These are phyloP conservation scores for Blastobasis lacticolella DNA, from an alignment of 2,888 invertebrate species.

Conservation along the genomic window DNA sequence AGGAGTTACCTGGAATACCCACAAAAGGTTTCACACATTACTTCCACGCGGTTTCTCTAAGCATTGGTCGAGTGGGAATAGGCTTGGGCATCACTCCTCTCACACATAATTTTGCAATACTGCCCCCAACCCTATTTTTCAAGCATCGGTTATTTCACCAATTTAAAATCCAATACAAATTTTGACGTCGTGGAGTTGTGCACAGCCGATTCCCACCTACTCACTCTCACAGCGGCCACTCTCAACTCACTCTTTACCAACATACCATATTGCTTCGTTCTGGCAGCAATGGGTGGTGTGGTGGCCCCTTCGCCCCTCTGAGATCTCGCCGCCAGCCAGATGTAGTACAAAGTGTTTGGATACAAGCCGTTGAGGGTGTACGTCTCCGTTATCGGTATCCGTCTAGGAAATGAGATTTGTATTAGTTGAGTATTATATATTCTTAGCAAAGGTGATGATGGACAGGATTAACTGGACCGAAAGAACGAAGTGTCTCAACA, in stretches of 20 bases:
- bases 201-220: slow-evolving; percentile 17
- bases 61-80: slow-evolving; percentile 29
- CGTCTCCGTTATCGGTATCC: slow-evolving; percentile 86
- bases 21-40: slow-evolving; percentile 38
- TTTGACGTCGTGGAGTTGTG: too few species aligned
- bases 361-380: slow-evolving; percentile 93
- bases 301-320: slow-evolving; percentile 96
- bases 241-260: slow-evolving; percentile 19
- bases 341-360: slow-evolving; percentile 96
- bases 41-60: slow-evolving; percentile 33
- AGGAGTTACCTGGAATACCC: slow-evolving; percentile 63
- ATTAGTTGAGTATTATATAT: too few species aligned
- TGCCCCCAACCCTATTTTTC: too few species aligned
- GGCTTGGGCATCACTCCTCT: slow-evolving; percentile 14
- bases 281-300: slow-evolving; percentile 93
- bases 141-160: too few species aligned
- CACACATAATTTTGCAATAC: too few species aligned
- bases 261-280: slow-evolving; percentile 99
- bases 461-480: too few species aligned
- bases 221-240: slow-evolving; percentile 19
- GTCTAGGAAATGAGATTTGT: slow-evolving; percentile 44
- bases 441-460: too few species aligned
- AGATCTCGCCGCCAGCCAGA: slow-evolving; percentile 96
- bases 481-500: too few species aligned
- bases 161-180: too few species aligned